A percentile compares a stretch with the other conserved stretches of the same genome.
Evolutionary conservation across 2,113 vertebrate species (phyloP).

Genomic region (Cygnus atratus): DNA sequence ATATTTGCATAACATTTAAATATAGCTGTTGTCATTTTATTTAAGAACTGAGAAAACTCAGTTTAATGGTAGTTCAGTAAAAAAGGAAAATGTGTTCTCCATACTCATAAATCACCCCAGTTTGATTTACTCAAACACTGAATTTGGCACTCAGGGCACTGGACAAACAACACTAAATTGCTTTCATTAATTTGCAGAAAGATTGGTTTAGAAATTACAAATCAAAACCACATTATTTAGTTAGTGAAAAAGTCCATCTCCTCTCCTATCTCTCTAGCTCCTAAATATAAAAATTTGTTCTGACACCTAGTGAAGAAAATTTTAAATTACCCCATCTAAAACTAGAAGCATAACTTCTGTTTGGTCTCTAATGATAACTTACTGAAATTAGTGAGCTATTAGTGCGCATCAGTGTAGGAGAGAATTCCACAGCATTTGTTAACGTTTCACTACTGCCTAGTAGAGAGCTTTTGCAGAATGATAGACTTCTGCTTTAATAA

Average conservation of each 20-base stretch:
- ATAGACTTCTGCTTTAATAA: neutral
- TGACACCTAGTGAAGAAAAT: conserved; percentile 16
- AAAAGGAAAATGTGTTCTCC: neutral
- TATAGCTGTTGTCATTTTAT: neutral
- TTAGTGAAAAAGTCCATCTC: neutral
- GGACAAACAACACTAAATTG: conserved; percentile 2
- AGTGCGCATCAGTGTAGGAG: neutral
- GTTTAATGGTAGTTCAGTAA: neutral
- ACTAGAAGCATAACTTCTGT: neutral
- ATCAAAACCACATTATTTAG: neutral
- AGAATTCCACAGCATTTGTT: neutral
- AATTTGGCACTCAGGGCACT: neutral
- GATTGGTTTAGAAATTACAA: neutral
- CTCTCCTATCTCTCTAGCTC: neutral
- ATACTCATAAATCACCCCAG: neutral
- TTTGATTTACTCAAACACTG: conserved; percentile 10
- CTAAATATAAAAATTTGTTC: neutral
- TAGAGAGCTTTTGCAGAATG: neutral
- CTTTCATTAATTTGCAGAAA: conserved; percentile 18
- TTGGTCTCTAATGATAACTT: neutral
- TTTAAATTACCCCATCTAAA: neutral
- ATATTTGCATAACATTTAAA: conserved; percentile 2
- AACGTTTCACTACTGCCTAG: neutral
- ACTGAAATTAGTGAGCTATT: neutral
- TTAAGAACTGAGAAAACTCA: neutral